phyloP scores from a whole-genome alignment of 2,113 vertebrate species.

The Cephalopterus ornatus region DNA sequence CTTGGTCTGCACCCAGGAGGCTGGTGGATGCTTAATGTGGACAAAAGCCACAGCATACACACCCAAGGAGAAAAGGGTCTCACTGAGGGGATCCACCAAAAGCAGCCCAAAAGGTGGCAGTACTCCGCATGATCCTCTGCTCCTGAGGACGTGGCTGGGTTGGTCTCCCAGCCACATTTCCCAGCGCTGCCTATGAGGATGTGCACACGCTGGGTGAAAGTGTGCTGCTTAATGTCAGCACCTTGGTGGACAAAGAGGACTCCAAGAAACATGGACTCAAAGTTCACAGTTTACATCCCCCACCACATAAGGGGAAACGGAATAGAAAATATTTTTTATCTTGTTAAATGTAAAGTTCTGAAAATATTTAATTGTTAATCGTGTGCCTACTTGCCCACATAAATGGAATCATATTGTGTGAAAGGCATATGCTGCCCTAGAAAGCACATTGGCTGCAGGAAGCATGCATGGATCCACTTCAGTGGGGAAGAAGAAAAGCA shows the following conservation, averaged over 20 bases:
- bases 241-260: not conserved
- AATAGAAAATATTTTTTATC: not conserved
- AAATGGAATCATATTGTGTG: not conserved
- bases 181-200: not conserved
- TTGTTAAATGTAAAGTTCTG: not conserved
- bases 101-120: not conserved
- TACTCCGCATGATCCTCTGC: not conserved
- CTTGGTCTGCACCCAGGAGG: not conserved
- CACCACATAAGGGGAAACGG: not conserved
- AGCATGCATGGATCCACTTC: not conserved
- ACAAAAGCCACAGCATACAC: not conserved
- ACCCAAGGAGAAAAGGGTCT: not conserved
- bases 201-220: not conserved
- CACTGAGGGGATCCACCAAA: fast-evolving
- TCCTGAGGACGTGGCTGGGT: fast-evolving
- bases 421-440: not conserved
- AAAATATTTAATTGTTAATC: not conserved
- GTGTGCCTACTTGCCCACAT: not conserved
- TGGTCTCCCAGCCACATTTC: not conserved
- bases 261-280: not conserved
- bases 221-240: not conserved
- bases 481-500: not conserved
- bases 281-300: not conserved
- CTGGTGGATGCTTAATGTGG: fast-evolving
- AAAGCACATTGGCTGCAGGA: not conserved